Evolutionary conservation across 2,113 vertebrate genomes (phyloP), one percentile per base, ranked within the genome.

Genomic region (Phylloscopus trochiloides): DNA sequence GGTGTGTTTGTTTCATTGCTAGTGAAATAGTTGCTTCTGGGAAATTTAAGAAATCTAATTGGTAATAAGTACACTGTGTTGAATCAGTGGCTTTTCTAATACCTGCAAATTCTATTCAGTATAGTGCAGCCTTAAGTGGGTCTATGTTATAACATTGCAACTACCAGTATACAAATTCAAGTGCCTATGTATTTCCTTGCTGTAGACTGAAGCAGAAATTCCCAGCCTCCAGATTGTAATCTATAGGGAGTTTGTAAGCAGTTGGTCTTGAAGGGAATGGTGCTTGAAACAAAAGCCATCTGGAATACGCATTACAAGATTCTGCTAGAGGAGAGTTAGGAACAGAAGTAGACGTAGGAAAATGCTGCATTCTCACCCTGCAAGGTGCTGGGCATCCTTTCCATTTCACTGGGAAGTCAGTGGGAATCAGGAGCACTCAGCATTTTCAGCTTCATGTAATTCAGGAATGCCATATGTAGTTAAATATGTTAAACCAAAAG

Each of bases 261-360:
- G 31, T 72, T 78, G 66, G 13, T 9, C 2, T 90, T 85, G 85
- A 79, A 42, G 88, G 73, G 57, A 86, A 75, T 52, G 36, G 47
- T 47, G 47, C 78, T 94, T 94, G 61, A 88, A 94, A 86, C 81
- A 95, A 86, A 92, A 92, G 38, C 81, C 84, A 83, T 85, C 87
- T 96, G 95, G 81, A 90, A 72, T 42, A 75, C 8, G 2, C 36
- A 22, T 90, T 57, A 85, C 24, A 50, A 65, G 40, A 38, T 78
- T 59, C 59, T 81, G 73, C 40, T 72, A 36, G 31, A 45, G 48
- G 57, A 78, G 48, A 66, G 34, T 21, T 79, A 34, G 52, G 43
- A 85, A 65, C 15, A 55, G 76, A 92, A 72, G 61, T 12, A 72
- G 45, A 54, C 29, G 31, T 12, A 86, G 51, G 21, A 79, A 84